Percentiles rank a stretch among this genome's conserved stretches.
phyloP scores from a whole-genome alignment of 1,140 invertebrate genomes.

The Anadara kagoshimensis region DNA sequence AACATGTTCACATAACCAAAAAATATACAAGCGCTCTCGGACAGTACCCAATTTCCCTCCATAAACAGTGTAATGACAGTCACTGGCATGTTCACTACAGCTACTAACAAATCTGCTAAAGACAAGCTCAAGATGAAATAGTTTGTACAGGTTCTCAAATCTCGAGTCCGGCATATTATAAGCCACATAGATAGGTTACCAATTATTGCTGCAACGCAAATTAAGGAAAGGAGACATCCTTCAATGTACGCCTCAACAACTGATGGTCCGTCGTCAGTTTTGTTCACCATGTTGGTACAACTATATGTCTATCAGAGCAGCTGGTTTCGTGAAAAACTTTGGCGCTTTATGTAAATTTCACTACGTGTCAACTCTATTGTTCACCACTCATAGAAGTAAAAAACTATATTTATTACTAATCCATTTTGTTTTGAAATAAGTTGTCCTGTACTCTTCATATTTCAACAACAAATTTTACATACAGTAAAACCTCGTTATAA shows the following conservation, averaged over 20 bases:
- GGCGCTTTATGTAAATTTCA: no score
- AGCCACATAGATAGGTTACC: conserved; percentile 54
- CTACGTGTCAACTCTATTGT: no score
- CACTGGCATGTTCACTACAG: conserved; percentile 45
- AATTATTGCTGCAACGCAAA: conserved; percentile 41
- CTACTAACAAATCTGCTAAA: conserved; percentile 41
- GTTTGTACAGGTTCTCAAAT: conserved; percentile 38
- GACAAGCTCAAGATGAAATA: conserved; percentile 33
- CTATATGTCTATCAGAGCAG: no score
- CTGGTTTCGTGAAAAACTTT: no score
- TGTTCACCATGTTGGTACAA: no score
- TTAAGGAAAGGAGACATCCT: conserved; percentile 35
- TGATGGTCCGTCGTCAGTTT: no score
- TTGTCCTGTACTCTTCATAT: no score
- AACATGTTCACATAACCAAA: conserved; percentile 42
- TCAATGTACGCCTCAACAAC: conserved; percentile 43
- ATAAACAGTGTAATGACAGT: conserved; percentile 33
- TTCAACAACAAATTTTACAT: no score
- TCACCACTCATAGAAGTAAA: no score
- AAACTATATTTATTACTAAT: no score
- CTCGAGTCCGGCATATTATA: conserved; percentile 37
- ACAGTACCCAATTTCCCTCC: conserved; percentile 25
- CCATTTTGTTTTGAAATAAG: no score
- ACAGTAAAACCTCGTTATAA: no score
- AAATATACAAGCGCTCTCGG: conserved; percentile 11